Evolutionary conservation across 2,888 invertebrate species (phyloP).

Genomic region (Malthinus seriepunctatus): DNA sequence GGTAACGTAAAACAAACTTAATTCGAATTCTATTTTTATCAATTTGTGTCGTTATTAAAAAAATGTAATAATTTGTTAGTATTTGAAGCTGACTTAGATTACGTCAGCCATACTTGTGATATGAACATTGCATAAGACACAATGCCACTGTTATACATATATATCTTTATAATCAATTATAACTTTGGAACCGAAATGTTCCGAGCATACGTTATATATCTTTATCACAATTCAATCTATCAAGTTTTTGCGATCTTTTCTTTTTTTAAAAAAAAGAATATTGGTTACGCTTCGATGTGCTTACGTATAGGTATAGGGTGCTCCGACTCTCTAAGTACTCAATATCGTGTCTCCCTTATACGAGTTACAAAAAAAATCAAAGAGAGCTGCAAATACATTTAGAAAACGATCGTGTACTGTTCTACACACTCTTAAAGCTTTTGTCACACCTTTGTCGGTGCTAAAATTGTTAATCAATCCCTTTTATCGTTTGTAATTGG

Average conservation of each 20-base stretch:
- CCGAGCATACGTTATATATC: slow-evolving; percentile 1
- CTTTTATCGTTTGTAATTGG: too few species aligned
- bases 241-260: neutral
- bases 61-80: slow-evolving; percentile 5
- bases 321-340: too few species aligned
- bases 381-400: too few species aligned
- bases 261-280: neutral
- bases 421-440: too few species aligned
- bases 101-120: slow-evolving; percentile 27
- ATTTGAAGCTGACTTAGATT: slow-evolving; percentile 20
- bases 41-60: neutral
- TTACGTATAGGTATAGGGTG: neutral
- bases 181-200: slow-evolving; percentile 10
- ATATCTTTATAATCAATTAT: slow-evolving; percentile 22
- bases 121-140: slow-evolving; percentile 26
- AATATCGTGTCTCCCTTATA: too few species aligned
- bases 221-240: slow-evolving; percentile 2
- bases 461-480: too few species aligned
- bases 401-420: too few species aligned
- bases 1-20: too few species aligned
- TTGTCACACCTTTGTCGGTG: too few species aligned
- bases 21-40: neutral
- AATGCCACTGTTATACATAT: slow-evolving; percentile 24
- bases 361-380: too few species aligned
- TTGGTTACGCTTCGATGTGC: neutral